A percentile compares a stretch with the other conserved stretches of the same genome.
These are phyloP conservation scores for Cinclus cinclus DNA, from an alignment of 2,113 vertebrate genomes.

Conservation along the genomic window DNA sequence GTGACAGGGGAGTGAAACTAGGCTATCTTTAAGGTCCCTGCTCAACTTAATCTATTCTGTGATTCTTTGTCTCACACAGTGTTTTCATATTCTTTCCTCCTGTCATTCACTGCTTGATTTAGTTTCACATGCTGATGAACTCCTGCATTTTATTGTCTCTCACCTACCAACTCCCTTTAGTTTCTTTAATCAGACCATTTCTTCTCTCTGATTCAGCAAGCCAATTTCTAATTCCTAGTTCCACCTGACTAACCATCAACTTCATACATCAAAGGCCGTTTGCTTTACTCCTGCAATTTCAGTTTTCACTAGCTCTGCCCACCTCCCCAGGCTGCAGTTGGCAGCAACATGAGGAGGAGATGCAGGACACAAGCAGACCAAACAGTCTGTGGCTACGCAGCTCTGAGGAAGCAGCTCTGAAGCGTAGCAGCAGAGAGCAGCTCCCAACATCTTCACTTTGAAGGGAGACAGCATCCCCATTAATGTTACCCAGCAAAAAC, in stretches of 20 bases:
- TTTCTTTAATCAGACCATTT: background rate
- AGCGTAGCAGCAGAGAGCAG: background rate
- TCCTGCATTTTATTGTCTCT: background rate
- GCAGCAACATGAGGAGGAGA: background rate
- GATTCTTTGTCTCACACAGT: background rate
- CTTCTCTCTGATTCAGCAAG: background rate
- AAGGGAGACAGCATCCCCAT: background rate
- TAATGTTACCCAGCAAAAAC: background rate
- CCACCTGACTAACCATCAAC: background rate
- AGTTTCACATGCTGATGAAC: background rate
- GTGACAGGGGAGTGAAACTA: background rate
- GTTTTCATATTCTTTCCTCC: background rate
- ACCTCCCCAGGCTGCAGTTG: fast-evolving
- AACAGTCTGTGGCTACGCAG: background rate
- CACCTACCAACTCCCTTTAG: background rate
- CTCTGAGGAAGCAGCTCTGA: background rate
- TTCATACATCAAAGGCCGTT: background rate
- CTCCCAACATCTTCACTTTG: background rate
- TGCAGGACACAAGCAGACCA: background rate
- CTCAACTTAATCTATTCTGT: background rate
- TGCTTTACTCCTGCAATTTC: background rate
- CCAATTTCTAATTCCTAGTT: background rate
- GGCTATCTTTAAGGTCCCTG: background rate
- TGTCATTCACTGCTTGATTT: background rate
- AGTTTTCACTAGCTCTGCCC: background rate